phyloP scores from a whole-genome alignment of 2,888 invertebrate genomes.

The Malthinus seriepunctatus region DNA sequence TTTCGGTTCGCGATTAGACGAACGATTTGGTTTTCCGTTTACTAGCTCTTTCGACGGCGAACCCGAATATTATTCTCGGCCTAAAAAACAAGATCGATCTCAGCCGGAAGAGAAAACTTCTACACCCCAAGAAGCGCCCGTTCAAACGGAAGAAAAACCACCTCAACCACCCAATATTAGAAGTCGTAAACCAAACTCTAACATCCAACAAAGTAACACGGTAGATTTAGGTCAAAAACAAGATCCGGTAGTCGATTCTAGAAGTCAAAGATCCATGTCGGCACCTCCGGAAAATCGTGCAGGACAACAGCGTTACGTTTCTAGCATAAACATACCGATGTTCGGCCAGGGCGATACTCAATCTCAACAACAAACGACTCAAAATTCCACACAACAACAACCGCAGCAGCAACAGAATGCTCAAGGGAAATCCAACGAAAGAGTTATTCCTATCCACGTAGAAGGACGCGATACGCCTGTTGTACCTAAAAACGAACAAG shows the following conservation, averaged over 20 bases:
- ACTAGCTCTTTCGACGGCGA: constrained; percentile 30
- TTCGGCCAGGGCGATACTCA: constrained; percentile 31
- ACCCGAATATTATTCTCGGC: constrained; percentile 19
- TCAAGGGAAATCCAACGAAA: constrained; percentile 61
- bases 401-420: constrained; percentile 40
- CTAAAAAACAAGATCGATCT: constrained; percentile 1
- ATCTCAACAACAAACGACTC: constrained; percentile 34
- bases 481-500: constrained; percentile 60
- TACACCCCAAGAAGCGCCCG: constrained; percentile 54
- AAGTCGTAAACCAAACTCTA: constrained; percentile 37
- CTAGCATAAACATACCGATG: constrained; percentile 51
- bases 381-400: constrained; percentile 36
- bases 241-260: constrained; percentile 60
- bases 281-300: constrained; percentile 68
- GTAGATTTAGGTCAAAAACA: constrained; percentile 76
- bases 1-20: constrained; percentile 51
- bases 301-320: constrained; percentile 44
- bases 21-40: constrained; percentile 47
- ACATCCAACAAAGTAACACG: constrained; percentile 66
- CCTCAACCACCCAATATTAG: constrained; percentile 42
- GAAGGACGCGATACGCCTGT: constrained; percentile 84
- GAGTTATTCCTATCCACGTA: constrained; percentile 87
- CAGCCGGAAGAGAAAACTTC: constrained; percentile 27
- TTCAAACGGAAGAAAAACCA: constrained; percentile 39
- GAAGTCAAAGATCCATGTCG: constrained; percentile 75